phyloP scores from a whole-genome alignment of 1,140 invertebrate species.

The Tribolium madens region DNA sequence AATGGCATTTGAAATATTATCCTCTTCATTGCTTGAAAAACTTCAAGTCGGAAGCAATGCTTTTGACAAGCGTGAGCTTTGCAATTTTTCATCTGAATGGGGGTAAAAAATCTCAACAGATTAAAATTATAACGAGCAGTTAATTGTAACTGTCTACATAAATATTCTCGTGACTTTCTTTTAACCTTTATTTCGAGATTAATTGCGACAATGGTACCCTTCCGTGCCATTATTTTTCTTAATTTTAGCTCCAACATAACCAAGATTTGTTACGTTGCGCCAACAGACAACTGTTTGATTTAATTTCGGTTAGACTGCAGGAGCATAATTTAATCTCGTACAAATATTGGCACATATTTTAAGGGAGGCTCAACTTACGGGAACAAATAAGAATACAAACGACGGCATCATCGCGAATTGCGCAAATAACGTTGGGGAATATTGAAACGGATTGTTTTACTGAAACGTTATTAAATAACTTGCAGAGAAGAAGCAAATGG shows the following conservation, averaged over 20 bases:
- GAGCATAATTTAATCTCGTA: slow-evolving; percentile 18
- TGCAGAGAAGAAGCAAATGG: neutral
- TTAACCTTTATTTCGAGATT: slow-evolving; percentile 31
- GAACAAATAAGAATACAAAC: slow-evolving; percentile 8
- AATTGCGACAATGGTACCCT: slow-evolving; percentile 16
- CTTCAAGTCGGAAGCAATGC: neutral
- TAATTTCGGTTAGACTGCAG: neutral
- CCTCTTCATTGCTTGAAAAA: slow-evolving; percentile 2
- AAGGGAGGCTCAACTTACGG: neutral
- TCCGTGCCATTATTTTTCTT: slow-evolving; percentile 28
- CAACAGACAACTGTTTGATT: neutral
- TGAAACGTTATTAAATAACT: neutral
- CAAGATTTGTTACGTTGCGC: neutral
- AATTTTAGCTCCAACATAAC: slow-evolving; percentile 11
- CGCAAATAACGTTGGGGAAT: neutral
- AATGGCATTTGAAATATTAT: slow-evolving; percentile 2
- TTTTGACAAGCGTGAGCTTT: slow-evolving; percentile 25
- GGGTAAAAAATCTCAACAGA: slow-evolving; percentile 12
- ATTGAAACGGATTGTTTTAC: neutral
- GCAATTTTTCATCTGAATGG: slow-evolving; percentile 17
- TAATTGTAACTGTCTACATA: slow-evolving; percentile 32
- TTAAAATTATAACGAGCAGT: slow-evolving; percentile 38
- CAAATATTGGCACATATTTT: slow-evolving; percentile 21
- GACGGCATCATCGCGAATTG: neutral
- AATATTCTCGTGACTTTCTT: slow-evolving; percentile 33